These are phyloP conservation scores for Emydocephalus ijimae DNA, from an alignment of 2,113 vertebrate species.

Conservation along the genomic window DNA sequence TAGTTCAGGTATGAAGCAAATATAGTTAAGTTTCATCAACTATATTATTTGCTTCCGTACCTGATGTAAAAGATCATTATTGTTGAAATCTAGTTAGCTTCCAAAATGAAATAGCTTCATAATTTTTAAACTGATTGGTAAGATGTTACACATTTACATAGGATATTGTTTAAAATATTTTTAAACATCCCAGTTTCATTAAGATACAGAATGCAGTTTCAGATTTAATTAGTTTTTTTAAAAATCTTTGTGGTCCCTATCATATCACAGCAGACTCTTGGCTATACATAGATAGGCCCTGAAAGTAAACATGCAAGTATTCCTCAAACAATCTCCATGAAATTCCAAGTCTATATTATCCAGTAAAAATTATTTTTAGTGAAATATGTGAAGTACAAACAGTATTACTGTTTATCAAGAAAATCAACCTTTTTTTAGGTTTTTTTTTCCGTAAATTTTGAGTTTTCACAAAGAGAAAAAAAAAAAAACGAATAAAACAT, in stretches of 20 bases:
- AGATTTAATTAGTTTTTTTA: background rate
- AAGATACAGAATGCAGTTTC: background rate
- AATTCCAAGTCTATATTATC: background rate
- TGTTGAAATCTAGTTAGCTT: background rate
- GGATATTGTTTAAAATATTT: background rate
- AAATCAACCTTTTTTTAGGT: background rate
- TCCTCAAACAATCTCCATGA: slow-evolving; percentile 9
- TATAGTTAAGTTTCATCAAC: background rate
- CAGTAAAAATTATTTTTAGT: background rate
- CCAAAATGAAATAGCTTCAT: background rate
- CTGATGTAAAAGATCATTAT: background rate
- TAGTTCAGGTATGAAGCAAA: background rate
- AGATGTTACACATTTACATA: too few species aligned
- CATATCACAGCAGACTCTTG: background rate
- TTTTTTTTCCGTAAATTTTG: too few species aligned
- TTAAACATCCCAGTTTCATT: background rate
- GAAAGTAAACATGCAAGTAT: background rate
- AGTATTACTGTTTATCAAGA: background rate
- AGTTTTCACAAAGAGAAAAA: too few species aligned
- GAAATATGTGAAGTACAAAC: background rate
- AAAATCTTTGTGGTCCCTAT: background rate
- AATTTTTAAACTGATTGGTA: background rate
- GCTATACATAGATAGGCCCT: background rate
- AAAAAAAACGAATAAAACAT: too few species aligned
- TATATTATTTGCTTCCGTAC: background rate